These are phyloP conservation scores for Zaprionus gabonicus DNA, from an alignment of 1,140 invertebrate genomes.

Conservation along the genomic window DNA sequence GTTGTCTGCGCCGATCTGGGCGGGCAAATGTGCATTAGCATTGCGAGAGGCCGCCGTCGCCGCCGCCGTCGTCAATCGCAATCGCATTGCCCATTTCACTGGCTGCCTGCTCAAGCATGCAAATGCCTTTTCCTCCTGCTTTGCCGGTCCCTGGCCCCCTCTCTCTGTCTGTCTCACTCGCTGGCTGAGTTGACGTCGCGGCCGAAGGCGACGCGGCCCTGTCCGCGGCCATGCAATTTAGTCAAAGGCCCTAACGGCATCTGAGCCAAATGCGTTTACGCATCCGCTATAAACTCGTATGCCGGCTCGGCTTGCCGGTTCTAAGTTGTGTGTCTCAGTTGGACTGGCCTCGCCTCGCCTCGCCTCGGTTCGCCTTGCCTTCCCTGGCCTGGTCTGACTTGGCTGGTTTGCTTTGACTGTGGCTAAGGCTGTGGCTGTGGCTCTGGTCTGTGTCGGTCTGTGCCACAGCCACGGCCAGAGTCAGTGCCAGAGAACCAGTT, in stretches of 20 bases:
- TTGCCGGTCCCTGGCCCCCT: neutral
- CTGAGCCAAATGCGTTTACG: constrained; percentile 84
- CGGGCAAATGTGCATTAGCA: constrained; percentile 72
- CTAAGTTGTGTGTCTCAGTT: constrained; percentile 49
- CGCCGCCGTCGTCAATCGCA: constrained; percentile 62
- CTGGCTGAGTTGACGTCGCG: constrained; percentile 8
- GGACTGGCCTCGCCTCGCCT: constrained; percentile 1
- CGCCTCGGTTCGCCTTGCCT: constrained; percentile 13
- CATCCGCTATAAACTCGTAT: constrained; percentile 84
- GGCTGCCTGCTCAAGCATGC: constrained; percentile 34
- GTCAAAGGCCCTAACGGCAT: constrained; percentile 83
- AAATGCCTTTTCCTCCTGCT: constrained; percentile 28
- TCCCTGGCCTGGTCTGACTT: neutral
- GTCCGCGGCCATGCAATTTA: constrained; percentile 74
- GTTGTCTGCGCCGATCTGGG: constrained; percentile 56
- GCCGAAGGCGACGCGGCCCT: constrained; percentile 62
- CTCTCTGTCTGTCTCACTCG: neutral
- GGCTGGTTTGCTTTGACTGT: neutral
- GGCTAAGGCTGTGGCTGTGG: neutral
- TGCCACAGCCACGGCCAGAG: constrained; percentile 55
- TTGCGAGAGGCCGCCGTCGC: constrained; percentile 43
- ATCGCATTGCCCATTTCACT: constrained; percentile 54
- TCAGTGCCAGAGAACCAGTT: constrained; percentile 53
- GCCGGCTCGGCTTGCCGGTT: constrained; percentile 63
- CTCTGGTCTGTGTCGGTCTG: constrained; percentile 49